Conservation (phyloP, 2,797 vertebrate genomes). For the Arrhamphus sclerolepis region DNA sequence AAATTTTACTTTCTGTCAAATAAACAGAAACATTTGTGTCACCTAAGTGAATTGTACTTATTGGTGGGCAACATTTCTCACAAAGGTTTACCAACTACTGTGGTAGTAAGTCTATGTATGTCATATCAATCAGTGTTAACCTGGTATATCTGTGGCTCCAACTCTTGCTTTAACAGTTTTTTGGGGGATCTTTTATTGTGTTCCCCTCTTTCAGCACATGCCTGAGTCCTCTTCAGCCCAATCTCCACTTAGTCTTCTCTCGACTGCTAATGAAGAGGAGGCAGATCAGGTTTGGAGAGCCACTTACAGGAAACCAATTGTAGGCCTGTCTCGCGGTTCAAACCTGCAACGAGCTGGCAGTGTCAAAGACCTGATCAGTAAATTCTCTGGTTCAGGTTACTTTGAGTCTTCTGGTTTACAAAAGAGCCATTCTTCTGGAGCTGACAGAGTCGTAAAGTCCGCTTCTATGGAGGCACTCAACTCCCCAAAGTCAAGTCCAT, state of each 20-base stretch:
- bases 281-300: conserved; percentile 29
- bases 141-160: not conserved
- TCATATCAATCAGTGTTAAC: not conserved
- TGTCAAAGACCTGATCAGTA: conserved; percentile 75
- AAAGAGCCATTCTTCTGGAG: conserved; percentile 18
- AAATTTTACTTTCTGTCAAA: no score
- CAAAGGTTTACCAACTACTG: not conserved
- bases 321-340: conserved; percentile 13
- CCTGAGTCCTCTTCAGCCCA: conserved; percentile 18
- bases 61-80: not conserved
- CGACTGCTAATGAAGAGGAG: conserved; percentile 24
- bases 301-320: conserved; percentile 25
- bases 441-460: conserved; percentile 7
- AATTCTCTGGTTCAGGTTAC: conserved; percentile 59
- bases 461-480: conserved; percentile 7
- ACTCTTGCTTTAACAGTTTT: conserved; percentile 17
- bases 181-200: conserved; percentile 53
- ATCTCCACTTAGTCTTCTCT: conserved; percentile 26
- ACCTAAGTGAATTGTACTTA: not conserved
- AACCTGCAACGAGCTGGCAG: conserved; percentile 59
- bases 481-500: not conserved
- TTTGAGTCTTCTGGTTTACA: conserved; percentile 6
- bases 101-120: not conserved
- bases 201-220: conserved; percentile 60
- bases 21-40: no score